These are phyloP conservation scores for Sphaeridia pumilis DNA, from an alignment of 2,888 invertebrate species.

Conservation along the genomic window DNA sequence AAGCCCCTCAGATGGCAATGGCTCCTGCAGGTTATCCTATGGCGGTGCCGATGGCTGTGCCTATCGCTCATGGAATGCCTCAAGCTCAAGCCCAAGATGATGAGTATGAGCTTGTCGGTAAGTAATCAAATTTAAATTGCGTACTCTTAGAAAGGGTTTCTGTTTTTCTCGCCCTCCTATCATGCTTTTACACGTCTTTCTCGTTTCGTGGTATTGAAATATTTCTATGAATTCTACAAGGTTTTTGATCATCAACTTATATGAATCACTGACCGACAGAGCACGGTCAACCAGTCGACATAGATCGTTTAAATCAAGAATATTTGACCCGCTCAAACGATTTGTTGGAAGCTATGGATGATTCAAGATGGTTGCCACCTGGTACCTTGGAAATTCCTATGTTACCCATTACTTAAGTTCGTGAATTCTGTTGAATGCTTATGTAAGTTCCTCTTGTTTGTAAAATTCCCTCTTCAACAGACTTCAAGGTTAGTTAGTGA, in stretches of 20 bases:
- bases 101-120: conserved; percentile 36
- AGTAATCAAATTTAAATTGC: conserved; percentile 10
- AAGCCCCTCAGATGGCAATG: conserved; percentile 6
- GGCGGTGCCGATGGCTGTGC: conserved; percentile 14
- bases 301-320: conserved; percentile 35
- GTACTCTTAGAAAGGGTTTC: not conserved
- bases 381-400: conserved; percentile 36
- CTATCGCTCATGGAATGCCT: conserved; percentile 16
- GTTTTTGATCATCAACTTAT: conserved; percentile 15
- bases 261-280: conserved; percentile 32
- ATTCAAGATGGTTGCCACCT: conserved; percentile 35
- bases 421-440: not conserved
- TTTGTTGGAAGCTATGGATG: conserved; percentile 35
- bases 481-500: not conserved
- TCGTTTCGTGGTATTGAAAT: conserved; percentile 6
- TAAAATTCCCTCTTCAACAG: not conserved
- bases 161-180: not conserved
- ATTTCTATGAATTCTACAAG: conserved; percentile 13
- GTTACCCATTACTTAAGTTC: conserved; percentile 8
- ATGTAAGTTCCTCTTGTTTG: not conserved
- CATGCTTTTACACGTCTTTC: not conserved
- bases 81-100: conserved; percentile 31
- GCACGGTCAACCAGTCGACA: conserved; percentile 36
- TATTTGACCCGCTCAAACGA: conserved; percentile 34
- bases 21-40: conserved; percentile 15